Base-by-base conservation (phyloP, 1,140 invertebrate genomes). In the Drosophila hydei region DNA sequence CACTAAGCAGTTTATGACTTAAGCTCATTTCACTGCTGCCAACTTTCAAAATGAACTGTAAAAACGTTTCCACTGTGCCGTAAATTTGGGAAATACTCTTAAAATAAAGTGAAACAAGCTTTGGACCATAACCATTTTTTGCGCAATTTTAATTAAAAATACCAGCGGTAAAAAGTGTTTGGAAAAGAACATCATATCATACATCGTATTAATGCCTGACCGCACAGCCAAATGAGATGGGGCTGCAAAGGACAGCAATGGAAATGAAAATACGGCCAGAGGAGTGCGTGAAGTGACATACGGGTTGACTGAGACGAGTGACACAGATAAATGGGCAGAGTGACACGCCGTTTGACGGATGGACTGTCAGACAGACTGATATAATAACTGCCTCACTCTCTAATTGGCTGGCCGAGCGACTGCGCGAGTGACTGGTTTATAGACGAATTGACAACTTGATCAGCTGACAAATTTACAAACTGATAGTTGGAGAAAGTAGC, bases 141-240 rank as follows among this genome's bases (percentile, higher is more conserved):
- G 36, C 1, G 36, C 9, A 63, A 18, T 47, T 64, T 64, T 64
- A 64, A 64, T 64, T 64, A 64, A 64, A 64, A 64, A 45, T 63
- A 45, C 48, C 25, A 30, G 25, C 25, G 25, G 48, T 50, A 55
- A 64, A 64, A 51, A 45, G 14, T 12, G n/a, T 40, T 51, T 27
- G 21, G n/a, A 36, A 21, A 27, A 51, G 51, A 12, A 56, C 50
- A 55, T 55, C 38, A 19, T 33, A 27, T 43, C 43, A 55, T 25
- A 36, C 47, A 42, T 58, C 42, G 52, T 56, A 51, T 64, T 51
- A 58, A 58, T 51, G 52, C 68, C 52, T 58, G 52, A 58, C 33
- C 36, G 36, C 52, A 38, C 36, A 11, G 33, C 18, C 45, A 43
- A 64, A 63, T 40, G 38, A 38, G 33, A 48, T 25, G 50, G 6